phyloP scores from a whole-genome alignment of 1,140 invertebrate genomes.

The Hydropsyche tenuis region DNA sequence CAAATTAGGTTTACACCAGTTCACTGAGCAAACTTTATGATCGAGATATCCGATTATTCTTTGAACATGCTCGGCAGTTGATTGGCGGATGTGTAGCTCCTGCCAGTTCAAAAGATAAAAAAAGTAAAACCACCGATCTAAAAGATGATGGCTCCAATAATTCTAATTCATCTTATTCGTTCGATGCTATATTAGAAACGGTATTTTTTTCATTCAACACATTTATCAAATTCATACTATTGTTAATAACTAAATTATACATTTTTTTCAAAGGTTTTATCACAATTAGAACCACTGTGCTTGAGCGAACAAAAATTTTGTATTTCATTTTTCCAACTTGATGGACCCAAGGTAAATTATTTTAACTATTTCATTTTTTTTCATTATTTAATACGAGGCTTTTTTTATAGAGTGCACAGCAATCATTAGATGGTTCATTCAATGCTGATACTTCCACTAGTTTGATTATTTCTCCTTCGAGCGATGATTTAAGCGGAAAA shows the following conservation, averaged over 20 bases:
- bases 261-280: slow-evolving; percentile 69
- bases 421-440: slow-evolving; percentile 49
- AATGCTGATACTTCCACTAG: slow-evolving; percentile 46
- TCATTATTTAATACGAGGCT: background rate
- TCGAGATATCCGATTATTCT: slow-evolving; percentile 79
- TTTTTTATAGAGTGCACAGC: slow-evolving; percentile 44
- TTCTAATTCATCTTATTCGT: slow-evolving; percentile 52
- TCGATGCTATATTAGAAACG: slow-evolving; percentile 58
- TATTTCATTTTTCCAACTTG: slow-evolving; percentile 90
- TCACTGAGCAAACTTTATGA: slow-evolving; percentile 85
- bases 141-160: slow-evolving; percentile 46
- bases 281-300: slow-evolving; percentile 90
- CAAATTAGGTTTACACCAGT: slow-evolving; percentile 70
- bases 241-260: background rate
- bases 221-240: background rate
- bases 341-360: slow-evolving; percentile 55
- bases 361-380: background rate
- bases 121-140: slow-evolving; percentile 39
- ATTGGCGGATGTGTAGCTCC: slow-evolving; percentile 49
- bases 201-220: slow-evolving; percentile 41
- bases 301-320: slow-evolving; percentile 96
- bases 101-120: slow-evolving; percentile 45
- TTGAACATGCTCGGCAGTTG: slow-evolving; percentile 72
- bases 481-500: slow-evolving; percentile 45
- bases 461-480: slow-evolving; percentile 45